phyloP scores from a whole-genome alignment of 2,113 vertebrate species.

The Coracopsis vasa region DNA sequence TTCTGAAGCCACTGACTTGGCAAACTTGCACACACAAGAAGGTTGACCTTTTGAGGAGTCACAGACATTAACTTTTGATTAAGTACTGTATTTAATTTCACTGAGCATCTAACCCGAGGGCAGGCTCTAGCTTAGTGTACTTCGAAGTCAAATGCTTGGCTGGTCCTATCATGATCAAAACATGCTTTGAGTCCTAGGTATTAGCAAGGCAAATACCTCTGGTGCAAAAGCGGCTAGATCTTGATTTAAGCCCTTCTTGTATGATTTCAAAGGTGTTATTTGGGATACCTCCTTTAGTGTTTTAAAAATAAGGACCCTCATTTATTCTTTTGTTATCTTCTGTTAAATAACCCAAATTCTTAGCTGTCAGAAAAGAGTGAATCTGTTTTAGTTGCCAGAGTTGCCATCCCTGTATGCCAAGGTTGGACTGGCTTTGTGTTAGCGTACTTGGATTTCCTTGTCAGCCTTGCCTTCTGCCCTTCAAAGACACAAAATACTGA shows the following conservation, averaged over 20 bases:
- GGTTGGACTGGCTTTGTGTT: background rate
- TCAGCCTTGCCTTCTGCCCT: background rate
- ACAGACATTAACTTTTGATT: constrained; percentile 42
- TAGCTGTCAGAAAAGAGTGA: background rate
- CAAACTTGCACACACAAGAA: background rate
- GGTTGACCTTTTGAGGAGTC: constrained; percentile 58
- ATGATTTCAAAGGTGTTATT: background rate
- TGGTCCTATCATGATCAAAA: constrained; percentile 22
- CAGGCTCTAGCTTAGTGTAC: constrained; percentile 21
- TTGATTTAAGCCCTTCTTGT: background rate
- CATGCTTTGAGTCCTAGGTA: background rate
- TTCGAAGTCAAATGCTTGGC: constrained; percentile 53
- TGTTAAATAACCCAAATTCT: background rate
- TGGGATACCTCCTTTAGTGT: background rate
- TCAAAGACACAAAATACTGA: background rate
- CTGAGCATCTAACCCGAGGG: constrained; percentile 50
- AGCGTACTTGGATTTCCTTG: background rate
- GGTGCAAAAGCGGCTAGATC: background rate
- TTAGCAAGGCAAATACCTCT: background rate
- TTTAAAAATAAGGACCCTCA: background rate
- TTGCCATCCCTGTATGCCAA: background rate
- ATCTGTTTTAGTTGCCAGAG: background rate
- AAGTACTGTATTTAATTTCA: constrained; percentile 56
- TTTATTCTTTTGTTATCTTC: background rate
- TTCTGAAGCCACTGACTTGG: background rate